A percentile compares a stretch with the other conserved stretches of the same genome.
These are phyloP conservation scores for Platerodrilus igneus DNA, from an alignment of 2,888 invertebrate genomes.

Conservation along the genomic window DNA sequence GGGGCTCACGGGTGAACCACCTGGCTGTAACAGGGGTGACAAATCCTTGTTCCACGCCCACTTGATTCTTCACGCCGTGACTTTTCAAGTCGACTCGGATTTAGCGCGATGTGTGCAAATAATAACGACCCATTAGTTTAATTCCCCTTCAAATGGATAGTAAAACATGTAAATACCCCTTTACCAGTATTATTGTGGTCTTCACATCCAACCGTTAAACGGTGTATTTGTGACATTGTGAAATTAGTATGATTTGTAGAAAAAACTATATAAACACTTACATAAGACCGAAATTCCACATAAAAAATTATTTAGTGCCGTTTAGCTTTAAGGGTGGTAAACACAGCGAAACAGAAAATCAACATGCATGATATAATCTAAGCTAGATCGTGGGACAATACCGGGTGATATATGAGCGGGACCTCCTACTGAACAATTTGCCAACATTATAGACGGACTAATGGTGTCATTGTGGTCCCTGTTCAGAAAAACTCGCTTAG, in stretches of 20 bases:
- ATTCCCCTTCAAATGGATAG: conserved; percentile 14
- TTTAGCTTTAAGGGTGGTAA: too few relatives aligned
- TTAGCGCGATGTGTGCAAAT: conserved; percentile 37
- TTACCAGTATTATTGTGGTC: too few relatives aligned
- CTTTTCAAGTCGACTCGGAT: conserved; percentile 49
- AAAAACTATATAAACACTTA: too few relatives aligned
- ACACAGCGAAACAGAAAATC: conserved; percentile 19
- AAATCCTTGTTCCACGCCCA: conserved; percentile 47
- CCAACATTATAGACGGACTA: conserved; percentile 49
- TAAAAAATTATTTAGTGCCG: not conserved
- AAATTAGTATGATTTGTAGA: not conserved
- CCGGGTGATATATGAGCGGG: conserved; percentile 45
- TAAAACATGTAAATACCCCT: conserved; percentile 3
- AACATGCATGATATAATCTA: conserved; percentile 36
- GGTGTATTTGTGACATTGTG: too few relatives aligned
- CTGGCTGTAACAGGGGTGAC: conserved; percentile 42
- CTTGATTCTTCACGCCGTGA: conserved; percentile 50
- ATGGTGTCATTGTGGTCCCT: conserved; percentile 45
- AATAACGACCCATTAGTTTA: conserved; percentile 26
- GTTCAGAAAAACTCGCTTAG: conserved; percentile 23
- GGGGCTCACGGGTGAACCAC: conserved; percentile 22
- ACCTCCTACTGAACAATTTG: conserved; percentile 50
- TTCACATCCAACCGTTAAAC: too few relatives aligned
- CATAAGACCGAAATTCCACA: too few relatives aligned
- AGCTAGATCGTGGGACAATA: conserved; percentile 43